These are phyloP conservation scores for Caenorhabditis wallacei DNA, from an alignment of 2,888 invertebrate species.

Conservation along the genomic window DNA sequence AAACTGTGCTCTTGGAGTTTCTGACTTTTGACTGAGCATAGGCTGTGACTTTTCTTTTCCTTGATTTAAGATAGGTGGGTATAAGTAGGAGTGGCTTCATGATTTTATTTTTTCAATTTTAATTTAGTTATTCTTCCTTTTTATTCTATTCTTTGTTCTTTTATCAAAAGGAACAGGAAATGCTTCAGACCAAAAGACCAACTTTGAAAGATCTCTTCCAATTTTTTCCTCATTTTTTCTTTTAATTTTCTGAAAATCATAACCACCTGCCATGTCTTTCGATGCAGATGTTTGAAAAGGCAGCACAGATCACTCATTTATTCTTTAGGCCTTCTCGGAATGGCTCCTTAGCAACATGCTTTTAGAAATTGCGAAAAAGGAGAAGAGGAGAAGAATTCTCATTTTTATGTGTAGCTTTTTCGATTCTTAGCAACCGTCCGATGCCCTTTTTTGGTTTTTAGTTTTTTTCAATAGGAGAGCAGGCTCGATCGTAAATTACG, in stretches of 20 bases:
- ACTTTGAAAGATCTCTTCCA: slow-evolving; percentile 22
- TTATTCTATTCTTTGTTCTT: not conserved
- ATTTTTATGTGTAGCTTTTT: not conserved
- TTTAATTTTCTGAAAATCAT: slow-evolving; percentile 10
- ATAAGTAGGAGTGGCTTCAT: not conserved
- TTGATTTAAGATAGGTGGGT: not conserved
- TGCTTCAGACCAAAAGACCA: slow-evolving; percentile 10
- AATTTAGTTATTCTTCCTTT: not conserved
- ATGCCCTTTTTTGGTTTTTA: slow-evolving; percentile 40
- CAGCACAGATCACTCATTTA: slow-evolving; percentile 22
- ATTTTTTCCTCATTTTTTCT: slow-evolving; percentile 9
- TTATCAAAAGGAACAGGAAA: no score
- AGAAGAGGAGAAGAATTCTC: not conserved
- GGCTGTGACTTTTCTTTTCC: slow-evolving; percentile 7
- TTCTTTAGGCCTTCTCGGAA: not conserved
- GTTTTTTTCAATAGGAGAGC: not conserved
- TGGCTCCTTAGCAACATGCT: slow-evolving; percentile 14
- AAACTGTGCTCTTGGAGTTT: slow-evolving; percentile 6
- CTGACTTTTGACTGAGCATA: slow-evolving; percentile 22
- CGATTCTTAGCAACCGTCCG: slow-evolving; percentile 17
- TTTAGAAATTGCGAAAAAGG: not conserved
- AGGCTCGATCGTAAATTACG: not conserved
- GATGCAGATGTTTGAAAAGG: slow-evolving; percentile 11
- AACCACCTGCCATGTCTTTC: slow-evolving; percentile 2
- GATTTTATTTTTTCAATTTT: not conserved